A percentile compares a stretch with the other conserved stretches of the same genome.
phyloP scores from a whole-genome alignment of 2,888 invertebrate genomes.

The Zaprionus obscuricornis region DNA sequence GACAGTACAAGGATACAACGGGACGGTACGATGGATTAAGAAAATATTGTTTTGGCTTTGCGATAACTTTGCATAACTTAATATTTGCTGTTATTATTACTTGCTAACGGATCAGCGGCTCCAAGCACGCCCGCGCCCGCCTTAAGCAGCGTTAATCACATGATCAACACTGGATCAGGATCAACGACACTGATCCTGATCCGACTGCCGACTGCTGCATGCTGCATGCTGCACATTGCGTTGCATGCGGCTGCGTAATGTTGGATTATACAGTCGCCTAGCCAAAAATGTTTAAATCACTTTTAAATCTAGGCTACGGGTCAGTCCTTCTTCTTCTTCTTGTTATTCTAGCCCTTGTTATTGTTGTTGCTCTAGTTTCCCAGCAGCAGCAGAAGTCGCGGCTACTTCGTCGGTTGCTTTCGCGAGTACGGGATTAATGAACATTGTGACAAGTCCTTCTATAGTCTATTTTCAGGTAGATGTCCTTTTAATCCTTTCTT shows the following conservation, averaged over 20 bases:
- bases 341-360: conserved; percentile 36
- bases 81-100: not conserved
- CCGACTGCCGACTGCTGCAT: too few relatives aligned
- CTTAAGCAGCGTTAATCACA: conserved; percentile 66
- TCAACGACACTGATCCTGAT: conserved; percentile 51
- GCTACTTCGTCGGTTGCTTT: conserved; percentile 29
- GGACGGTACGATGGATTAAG: conserved; percentile 32
- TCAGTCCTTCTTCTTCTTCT: too few relatives aligned
- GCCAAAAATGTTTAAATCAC: conserved; percentile 41
- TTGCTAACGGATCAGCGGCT: conserved; percentile 58
- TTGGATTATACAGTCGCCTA: conserved; percentile 63
- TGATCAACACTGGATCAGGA: conserved; percentile 65
- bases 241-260: conserved; percentile 69
- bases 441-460: conserved; percentile 23
- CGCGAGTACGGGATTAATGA: conserved; percentile 63
- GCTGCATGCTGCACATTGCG: conserved; percentile 23
- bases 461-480: conserved; percentile 52
- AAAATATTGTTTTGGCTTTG: conserved; percentile 52
- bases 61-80: conserved; percentile 68
- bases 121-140: conserved; percentile 58
- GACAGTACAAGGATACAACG: not conserved
- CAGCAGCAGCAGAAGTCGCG: conserved; percentile 20
- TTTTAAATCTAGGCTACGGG: conserved; percentile 70
- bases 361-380: conserved; percentile 55
- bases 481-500: conserved; percentile 69